These are phyloP conservation scores for Melospiza georgiana DNA, from an alignment of 2,113 vertebrate species.

Conservation along the genomic window DNA sequence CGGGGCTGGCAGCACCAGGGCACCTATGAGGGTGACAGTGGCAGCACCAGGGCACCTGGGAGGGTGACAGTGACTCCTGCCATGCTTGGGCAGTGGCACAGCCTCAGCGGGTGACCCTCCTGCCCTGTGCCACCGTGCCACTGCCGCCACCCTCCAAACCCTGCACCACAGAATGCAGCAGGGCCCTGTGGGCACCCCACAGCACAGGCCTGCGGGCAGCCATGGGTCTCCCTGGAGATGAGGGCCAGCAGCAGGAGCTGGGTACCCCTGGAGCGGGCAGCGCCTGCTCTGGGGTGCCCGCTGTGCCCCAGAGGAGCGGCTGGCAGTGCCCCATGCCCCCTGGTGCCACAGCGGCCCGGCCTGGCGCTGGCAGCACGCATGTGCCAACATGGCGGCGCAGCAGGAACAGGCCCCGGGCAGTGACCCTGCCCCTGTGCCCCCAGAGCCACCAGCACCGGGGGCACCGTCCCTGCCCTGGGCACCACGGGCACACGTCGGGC, in stretches of 20 bases:
- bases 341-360: neutral
- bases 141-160: neutral
- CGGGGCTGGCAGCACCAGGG: no score
- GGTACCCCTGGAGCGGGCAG: neutral
- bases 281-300: rapidly evolving
- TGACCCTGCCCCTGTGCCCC: neutral
- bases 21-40: no score
- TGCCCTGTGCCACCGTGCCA: rapidly evolving
- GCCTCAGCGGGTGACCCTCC: neutral
- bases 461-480: rapidly evolving
- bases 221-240: rapidly evolving
- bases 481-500: rapidly evolving
- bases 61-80: neutral
- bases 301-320: rapidly evolving
- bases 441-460: rapidly evolving
- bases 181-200: rapidly evolving
- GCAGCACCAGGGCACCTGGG: rapidly evolving
- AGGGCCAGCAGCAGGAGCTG: neutral
- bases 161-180: rapidly evolving
- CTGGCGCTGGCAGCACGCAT: neutral
- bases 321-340: neutral
- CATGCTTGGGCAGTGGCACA: rapidly evolving
- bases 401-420: neutral
- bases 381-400: neutral
- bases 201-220: neutral